Base-by-base conservation (phyloP, 2,797 vertebrate genomes). In the Mastacembelus armatus region DNA sequence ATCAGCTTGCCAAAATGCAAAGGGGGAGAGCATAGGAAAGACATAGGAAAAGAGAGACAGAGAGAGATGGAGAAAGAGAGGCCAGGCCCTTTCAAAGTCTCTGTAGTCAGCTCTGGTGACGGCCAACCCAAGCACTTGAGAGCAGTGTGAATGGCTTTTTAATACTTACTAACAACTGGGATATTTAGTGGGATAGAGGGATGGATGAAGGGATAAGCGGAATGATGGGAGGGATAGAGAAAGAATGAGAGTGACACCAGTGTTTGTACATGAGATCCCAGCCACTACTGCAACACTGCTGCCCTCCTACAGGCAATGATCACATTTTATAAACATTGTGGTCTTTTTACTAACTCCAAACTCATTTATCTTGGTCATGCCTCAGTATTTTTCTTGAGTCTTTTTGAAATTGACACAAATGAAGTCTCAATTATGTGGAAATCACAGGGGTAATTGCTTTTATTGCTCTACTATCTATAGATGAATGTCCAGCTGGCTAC, bases 151-250 rank as follows among this genome's bases (percentile, higher is more conserved):
- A 93, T 92, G 87, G 77, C 80, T 91, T 91, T 92, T 93, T 92
- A 94, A 94, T 91, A 87, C 90, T 77, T 77, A 85, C 84, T 90
- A 94, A 92, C 89, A 92, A 84, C 78, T 77, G 15, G 70, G 60
- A 81, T 75, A 72, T 89, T 91, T 86, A 85, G 75, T 68, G 61
- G 78, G 71, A 73, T 78, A 73, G 70, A 52, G n/a, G 52, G 19
- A 57, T 71, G 66, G 74, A 78, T 79, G 74, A 80, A 77, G 76
- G 77, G 55, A 74, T 77, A 54, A 24, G 45, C 15, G 72, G 68
- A 78, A 55, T 60, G 70, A 82, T 65, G 71, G 63, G 36, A 51
- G 40, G 52, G 61, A 61, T 62, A 58, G 49, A 66, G 68, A 82
- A 66, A 77, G 68, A 78, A 84, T 73, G 77, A 85, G 78, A 59